A percentile compares a stretch with the other conserved stretches of the same genome.
Evolutionary conservation across 2,888 invertebrate genomes (phyloP).

Genomic region (Melitaea athalia): DNA sequence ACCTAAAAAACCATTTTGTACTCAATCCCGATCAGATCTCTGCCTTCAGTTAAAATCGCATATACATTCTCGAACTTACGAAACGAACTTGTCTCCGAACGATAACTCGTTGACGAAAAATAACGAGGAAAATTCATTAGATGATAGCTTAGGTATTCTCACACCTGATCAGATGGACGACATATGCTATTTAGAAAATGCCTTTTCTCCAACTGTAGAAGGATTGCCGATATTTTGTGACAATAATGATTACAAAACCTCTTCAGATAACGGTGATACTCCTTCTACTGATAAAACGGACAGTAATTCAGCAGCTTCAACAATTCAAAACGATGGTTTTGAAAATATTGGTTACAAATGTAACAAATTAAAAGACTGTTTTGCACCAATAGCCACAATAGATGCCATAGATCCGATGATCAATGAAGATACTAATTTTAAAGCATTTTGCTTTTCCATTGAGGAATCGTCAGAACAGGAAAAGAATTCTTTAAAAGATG

Average conservation of each 20-base stretch:
- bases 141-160: slow-evolving; percentile 92
- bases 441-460: slow-evolving; percentile 34
- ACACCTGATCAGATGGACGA: slow-evolving; percentile 95
- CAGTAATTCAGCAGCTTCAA: slow-evolving; percentile 77
- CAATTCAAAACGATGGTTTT: slow-evolving; percentile 76
- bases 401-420: slow-evolving; percentile 54
- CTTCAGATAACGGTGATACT: slow-evolving; percentile 78
- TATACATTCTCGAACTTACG: slow-evolving; percentile 60
- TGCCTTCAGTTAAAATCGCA: slow-evolving; percentile 74
- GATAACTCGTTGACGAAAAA: slow-evolving; percentile 74
- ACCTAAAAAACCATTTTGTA: slow-evolving; percentile 63
- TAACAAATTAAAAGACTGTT: slow-evolving; percentile 46
- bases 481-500: slow-evolving; percentile 35
- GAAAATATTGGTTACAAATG: slow-evolving; percentile 53
- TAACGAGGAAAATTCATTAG: slow-evolving; percentile 90
- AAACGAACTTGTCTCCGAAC: slow-evolving; percentile 72
- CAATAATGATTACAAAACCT: slow-evolving; percentile 69
- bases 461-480: slow-evolving; percentile 32
- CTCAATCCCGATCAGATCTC: slow-evolving; percentile 75
- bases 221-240: slow-evolving; percentile 80
- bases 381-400: slow-evolving; percentile 60
- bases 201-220: slow-evolving; percentile 85
- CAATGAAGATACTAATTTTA: slow-evolving; percentile 49
- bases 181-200: slow-evolving; percentile 83
- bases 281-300: slow-evolving; percentile 83